A percentile compares a stretch with the other conserved stretches of the same genome.
Evolutionary conservation across 2,888 invertebrate species (phyloP).

Genomic region (Mylabris sibirica): DNA sequence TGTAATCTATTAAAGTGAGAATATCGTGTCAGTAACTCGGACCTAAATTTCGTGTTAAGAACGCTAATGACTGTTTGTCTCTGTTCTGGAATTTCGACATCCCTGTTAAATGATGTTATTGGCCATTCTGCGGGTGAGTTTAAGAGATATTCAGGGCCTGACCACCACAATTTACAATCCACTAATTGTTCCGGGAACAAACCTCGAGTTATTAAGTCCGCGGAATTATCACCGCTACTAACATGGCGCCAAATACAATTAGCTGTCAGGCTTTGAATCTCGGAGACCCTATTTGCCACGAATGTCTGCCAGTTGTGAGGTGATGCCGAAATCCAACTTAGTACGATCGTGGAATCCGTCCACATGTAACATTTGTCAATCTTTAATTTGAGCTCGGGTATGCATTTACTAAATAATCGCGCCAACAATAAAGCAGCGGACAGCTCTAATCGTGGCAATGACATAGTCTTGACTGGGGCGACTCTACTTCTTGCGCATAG

Average conservation of each 20-base stretch:
- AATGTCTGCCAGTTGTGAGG: constrained; percentile 4
- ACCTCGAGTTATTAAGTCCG: constrained; percentile 22
- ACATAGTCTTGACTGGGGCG: constrained; percentile 27
- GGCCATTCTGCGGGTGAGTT: neutral
- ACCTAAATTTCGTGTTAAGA: neutral
- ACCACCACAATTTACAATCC: constrained; percentile 15
- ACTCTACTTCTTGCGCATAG: constrained; percentile 28
- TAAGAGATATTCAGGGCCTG: neutral
- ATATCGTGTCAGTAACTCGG: neutral
- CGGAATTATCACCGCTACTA: constrained; percentile 8
- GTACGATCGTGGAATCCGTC: constrained; percentile 26
- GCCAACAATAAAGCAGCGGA: constrained; percentile 22
- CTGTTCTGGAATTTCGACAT: neutral
- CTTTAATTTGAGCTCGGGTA: constrained; percentile 13
- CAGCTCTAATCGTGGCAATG: constrained; percentile 25
- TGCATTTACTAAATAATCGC: constrained; percentile 6
- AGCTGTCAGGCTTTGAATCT: constrained; percentile 11
- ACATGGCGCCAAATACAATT: constrained; percentile 16
- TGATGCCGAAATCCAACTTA: constrained; percentile 12
- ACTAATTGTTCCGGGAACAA: constrained; percentile 10
- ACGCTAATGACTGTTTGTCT: neutral
- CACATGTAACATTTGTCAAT: constrained; percentile 16
- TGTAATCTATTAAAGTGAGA: constrained; percentile 14
- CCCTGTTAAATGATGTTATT: neutral
- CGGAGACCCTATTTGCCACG: constrained; percentile 6